Evolutionary conservation across 2,797 vertebrate genomes (phyloP), one percentile per base, ranked within the genome.

Genomic region (Danio kyathit): DNA sequence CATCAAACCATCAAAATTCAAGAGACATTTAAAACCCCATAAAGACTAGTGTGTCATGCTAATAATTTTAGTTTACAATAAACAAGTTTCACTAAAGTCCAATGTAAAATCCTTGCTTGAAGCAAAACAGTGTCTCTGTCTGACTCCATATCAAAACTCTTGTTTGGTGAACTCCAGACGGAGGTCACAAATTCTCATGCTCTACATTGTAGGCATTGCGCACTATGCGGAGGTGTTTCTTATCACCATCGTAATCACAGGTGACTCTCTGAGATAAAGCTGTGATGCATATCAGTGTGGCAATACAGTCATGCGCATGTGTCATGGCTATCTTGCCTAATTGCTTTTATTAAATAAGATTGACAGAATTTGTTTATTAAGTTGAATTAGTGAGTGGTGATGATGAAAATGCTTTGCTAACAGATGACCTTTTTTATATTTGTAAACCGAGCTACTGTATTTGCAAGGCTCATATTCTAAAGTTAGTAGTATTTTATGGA

Each of bases 161-260:
- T 74, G 59, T 82, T 78, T 74, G 59, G 56, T 77, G 43, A 54
- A 70, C 38, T 16, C 59, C 38, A 60, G 61, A 63, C 57, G 40
- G 5, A n/a, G 61, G 64, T 64, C 11, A 48, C 52, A 67, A 70
- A 66, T 52, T 71, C 29, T 56, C 76, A 73, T 76, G 40, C 57
- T 29, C 60, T 57, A 66, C 78, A 61, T 81, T 54, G 64, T 71
- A 74, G 78, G 72, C 65, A 65, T 81, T 40, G 63, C 11, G 14
- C 66, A 17, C 49, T 54, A 72, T 21, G 52, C 61, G 41, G 64
- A 82, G 60, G 41, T 64, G 75, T 64, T 82, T 52, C 51, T 74
- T 72, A 83, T 83, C 71, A 21, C 43, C 41, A 41, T 21, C 29
- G 29, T 61, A 80, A 86, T 86, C 74, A 82, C 65, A 80, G 52